Conservation (phyloP, 92 coral and sea anemone species). For the Porites lobata region DNA sequence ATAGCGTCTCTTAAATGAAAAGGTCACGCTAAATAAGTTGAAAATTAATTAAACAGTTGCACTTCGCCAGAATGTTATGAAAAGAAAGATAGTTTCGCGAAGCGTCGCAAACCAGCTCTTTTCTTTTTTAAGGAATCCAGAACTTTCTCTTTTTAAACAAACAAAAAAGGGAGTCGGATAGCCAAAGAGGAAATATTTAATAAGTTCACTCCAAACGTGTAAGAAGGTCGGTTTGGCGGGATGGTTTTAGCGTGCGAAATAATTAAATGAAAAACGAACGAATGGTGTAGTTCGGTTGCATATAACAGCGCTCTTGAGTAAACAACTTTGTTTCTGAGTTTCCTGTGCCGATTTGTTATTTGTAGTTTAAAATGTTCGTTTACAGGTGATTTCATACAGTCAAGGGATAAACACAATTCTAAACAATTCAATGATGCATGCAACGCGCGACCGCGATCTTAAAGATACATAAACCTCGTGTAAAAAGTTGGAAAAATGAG, state of each 20-base stretch:
- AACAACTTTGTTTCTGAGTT: constrained; percentile 11
- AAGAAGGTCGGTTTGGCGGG: constrained; percentile 3
- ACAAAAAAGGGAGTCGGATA: neutral
- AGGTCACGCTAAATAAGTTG: constrained; percentile 1
- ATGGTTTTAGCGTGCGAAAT: constrained; percentile 2
- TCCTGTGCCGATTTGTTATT: constrained; percentile 26
- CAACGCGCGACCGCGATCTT: neutral
- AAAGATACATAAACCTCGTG: constrained; percentile 3
- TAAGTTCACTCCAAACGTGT: neutral
- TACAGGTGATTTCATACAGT: neutral
- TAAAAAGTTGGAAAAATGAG: neutral
- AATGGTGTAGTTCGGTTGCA: neutral
- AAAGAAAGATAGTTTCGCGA: neutral
- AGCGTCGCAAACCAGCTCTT: neutral
- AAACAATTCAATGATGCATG: constrained; percentile 16
- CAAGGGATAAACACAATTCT: neutral
- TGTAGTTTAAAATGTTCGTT: neutral
- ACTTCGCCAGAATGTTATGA: neutral
- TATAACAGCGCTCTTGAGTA: constrained; percentile 7
- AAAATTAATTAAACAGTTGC: constrained; percentile 14
- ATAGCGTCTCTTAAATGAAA: neutral
- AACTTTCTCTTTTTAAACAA: constrained; percentile 12
- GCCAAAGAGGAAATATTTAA: constrained; percentile 32
- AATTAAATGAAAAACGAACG: neutral
- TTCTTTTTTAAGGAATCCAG: neutral